Conservation (phyloP, 2,113 vertebrate genomes). For the Motacilla alba region DNA sequence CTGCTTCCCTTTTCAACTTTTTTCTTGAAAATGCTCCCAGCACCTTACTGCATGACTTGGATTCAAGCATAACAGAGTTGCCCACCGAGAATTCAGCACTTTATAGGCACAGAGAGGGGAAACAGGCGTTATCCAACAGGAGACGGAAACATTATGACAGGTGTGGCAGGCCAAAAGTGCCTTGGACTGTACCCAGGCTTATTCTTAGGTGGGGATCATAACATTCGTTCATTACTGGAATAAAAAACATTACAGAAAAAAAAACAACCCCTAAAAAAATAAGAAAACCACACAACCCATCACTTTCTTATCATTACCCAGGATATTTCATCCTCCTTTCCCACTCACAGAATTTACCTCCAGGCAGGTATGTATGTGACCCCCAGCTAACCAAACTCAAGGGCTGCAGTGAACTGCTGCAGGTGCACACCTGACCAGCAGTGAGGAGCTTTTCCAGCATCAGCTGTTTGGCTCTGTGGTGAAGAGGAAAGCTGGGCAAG, state of each 20-base stretch:
- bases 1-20: neutral
- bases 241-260: neutral
- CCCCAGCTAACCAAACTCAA: neutral
- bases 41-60: neutral
- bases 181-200: neutral
- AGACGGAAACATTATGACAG: neutral
- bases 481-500: neutral
- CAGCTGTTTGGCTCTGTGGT: neutral
- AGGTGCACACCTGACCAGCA: neutral
- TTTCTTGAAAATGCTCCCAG: constrained; percentile 56
- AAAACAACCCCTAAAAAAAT: neutral
- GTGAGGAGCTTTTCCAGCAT: neutral
- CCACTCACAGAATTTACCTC: neutral
- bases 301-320: neutral
- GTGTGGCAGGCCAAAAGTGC: neutral
- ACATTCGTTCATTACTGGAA: neutral
- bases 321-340: neutral
- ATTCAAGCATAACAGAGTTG: neutral
- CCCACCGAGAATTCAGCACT: neutral
- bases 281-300: neutral
- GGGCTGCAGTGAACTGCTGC: neutral
- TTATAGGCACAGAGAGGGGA: neutral
- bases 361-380: rapidly evolving
- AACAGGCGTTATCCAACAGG: neutral
- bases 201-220: neutral